Base-by-base conservation (phyloP, 2,797 vertebrate species). In the Hypotaenidia philippensis region DNA sequence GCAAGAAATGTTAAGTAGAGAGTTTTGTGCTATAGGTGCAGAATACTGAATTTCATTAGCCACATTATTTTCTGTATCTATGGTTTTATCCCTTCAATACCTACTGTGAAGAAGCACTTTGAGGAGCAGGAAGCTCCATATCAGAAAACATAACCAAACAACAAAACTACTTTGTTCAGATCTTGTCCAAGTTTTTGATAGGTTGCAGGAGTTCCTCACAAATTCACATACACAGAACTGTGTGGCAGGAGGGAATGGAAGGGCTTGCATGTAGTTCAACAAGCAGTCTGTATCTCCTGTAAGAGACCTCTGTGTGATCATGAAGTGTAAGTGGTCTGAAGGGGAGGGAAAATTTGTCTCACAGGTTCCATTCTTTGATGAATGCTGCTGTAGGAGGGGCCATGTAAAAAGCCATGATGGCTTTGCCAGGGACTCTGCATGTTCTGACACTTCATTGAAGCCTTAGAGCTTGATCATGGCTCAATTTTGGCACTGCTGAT, bases 251-350 rank as follows among this genome's bases (percentile, higher is more conserved):
- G 22, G 50, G 36, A 60, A 6, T 2, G 16, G 56, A 55, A 11
- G 5, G 34, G 6, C 0, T 11, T 81, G 32, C 17, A 8, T 13
- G 9, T 12, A 5, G 5, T 4, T 1, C 1, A 55, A 32, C 5
- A n/a, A 34, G 40, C 26, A 52, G n/a, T 23, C 10, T 52, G 1
- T 25, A 3, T 31, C 44, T 89, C 32, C 45, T 75, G 5, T 29
- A 66, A 49, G n/a, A 38, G 34, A 60, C 4, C 5, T 41, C n/a
- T 81, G 17, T 34, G 44, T 31, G 31, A 11, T 21, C 41, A 11
- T 57, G 17, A 41, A 59, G 13, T 25, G 10, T 22, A 49, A 21
- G 12, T 41, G 29, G 1, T 70, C n/a, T 44, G 71, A 71, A 9
- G 4, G 20, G 26, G 12, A 55, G 8, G 45, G 25, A 32, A 53